A percentile compares a stretch with the other conserved stretches of the same genome.
Conservation (phyloP, 2,113 vertebrate genomes). For the rabbit (Oryctolagus cuniculus) region DNA sequence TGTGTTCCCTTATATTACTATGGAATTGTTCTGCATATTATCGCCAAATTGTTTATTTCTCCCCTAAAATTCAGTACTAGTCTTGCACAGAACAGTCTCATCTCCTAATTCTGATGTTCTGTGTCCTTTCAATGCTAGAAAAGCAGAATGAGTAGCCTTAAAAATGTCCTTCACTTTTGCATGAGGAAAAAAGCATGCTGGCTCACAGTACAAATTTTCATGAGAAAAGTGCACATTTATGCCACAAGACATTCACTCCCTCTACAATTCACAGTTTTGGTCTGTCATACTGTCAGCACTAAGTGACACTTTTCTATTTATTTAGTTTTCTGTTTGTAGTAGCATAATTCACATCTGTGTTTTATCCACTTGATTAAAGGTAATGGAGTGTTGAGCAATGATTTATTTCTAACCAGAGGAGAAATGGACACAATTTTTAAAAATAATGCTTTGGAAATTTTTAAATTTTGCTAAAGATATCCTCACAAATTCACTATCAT, state of each 20-base stretch:
- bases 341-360: not conserved
- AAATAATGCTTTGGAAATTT: conserved; percentile 5
- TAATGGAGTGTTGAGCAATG: not conserved
- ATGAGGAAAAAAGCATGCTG: not conserved
- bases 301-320: conserved; percentile 13
- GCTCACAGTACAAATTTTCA: not conserved
- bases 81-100: not conserved
- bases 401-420: conserved; percentile 48
- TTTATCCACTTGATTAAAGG: conserved; percentile 30
- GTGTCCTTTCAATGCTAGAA: not conserved
- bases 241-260: not conserved
- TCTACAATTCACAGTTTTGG: not conserved
- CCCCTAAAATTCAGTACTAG: not conserved
- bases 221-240: not conserved
- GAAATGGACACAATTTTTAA: not conserved
- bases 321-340: conserved; percentile 28
- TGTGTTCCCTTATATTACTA: no score
- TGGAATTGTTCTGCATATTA: not conserved
- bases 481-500: not conserved
- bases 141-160: not conserved
- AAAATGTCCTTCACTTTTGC: not conserved
- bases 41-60: not conserved
- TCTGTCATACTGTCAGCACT: not conserved
- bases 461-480: not conserved
- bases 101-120: not conserved